Percentiles rank a stretch among this genome's conserved stretches.
phyloP scores from a whole-genome alignment of 1,140 invertebrate species.

The Trichonephila clavata region DNA sequence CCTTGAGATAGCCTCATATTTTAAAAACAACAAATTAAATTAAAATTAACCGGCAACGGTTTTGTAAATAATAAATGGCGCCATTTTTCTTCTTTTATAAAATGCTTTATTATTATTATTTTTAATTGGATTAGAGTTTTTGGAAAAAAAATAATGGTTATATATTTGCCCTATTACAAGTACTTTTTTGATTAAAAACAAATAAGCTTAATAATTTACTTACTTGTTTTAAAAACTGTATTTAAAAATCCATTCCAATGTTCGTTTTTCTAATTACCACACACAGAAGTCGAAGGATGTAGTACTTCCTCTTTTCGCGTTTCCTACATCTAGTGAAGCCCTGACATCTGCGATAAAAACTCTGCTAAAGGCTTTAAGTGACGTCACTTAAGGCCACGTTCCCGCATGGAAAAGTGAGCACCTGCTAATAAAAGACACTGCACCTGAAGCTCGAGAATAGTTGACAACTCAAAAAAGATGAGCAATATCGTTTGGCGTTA shows the following conservation, averaged over 20 bases:
- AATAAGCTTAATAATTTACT: neutral
- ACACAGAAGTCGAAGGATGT: neutral
- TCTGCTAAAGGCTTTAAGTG: neutral
- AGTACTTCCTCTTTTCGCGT: constrained; percentile 7
- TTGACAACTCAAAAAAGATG: constrained; percentile 25
- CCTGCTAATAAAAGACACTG: constrained; percentile 52
- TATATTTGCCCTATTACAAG: too few species aligned
- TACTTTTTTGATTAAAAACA: neutral
- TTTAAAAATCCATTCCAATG: neutral
- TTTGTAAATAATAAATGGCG: too few species aligned
- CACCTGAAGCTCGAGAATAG: constrained; percentile 14
- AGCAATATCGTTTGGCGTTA: constrained; percentile 25
- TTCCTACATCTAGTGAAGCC: constrained; percentile 9
- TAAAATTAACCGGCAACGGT: too few species aligned
- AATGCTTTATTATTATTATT: too few species aligned
- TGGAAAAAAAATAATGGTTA: too few species aligned
- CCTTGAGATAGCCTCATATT: too few species aligned
- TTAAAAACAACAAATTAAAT: too few species aligned
- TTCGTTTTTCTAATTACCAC: neutral
- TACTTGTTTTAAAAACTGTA: neutral
- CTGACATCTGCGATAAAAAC: constrained; percentile 41
- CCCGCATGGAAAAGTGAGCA: constrained; percentile 64
- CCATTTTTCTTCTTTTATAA: too few species aligned
- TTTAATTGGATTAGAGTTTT: too few species aligned
- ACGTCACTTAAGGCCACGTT: constrained; percentile 54